These are phyloP conservation scores for Trichosurus vulpecula DNA, from an alignment of 2,797 vertebrate species.

Conservation along the genomic window DNA sequence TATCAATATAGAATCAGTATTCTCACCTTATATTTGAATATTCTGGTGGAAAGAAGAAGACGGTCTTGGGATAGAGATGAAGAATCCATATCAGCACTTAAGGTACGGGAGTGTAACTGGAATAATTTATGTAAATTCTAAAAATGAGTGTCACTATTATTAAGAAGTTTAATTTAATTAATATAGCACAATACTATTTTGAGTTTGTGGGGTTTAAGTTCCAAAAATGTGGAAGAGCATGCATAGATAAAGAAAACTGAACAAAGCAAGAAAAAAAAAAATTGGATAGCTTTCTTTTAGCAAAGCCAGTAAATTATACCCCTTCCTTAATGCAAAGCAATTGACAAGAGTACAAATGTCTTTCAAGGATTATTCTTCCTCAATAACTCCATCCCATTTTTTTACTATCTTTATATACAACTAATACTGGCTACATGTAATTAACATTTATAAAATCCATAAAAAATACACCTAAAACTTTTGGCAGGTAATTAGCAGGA, in stretches of 20 bases:
- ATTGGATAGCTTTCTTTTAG: not conserved
- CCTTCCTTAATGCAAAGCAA: not conserved
- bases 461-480: conserved; percentile 40
- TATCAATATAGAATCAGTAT: not conserved
- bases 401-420: not conserved
- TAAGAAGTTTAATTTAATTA: not conserved
- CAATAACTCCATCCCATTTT: not conserved
- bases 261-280: not conserved
- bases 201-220: not conserved
- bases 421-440: not conserved
- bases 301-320: not conserved
- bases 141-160: not conserved
- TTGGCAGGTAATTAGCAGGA: conserved; percentile 3
- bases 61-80: not conserved
- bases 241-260: not conserved
- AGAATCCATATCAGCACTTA: not conserved
- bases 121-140: not conserved
- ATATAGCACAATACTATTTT: not conserved
- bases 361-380: not conserved
- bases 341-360: not conserved
- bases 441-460: conserved; percentile 45
- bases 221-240: not conserved
- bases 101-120: not conserved
- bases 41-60: not conserved
- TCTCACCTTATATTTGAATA: not conserved